phyloP scores from a whole-genome alignment of 2,797 vertebrate genomes.

The Pelobates cultripes region DNA sequence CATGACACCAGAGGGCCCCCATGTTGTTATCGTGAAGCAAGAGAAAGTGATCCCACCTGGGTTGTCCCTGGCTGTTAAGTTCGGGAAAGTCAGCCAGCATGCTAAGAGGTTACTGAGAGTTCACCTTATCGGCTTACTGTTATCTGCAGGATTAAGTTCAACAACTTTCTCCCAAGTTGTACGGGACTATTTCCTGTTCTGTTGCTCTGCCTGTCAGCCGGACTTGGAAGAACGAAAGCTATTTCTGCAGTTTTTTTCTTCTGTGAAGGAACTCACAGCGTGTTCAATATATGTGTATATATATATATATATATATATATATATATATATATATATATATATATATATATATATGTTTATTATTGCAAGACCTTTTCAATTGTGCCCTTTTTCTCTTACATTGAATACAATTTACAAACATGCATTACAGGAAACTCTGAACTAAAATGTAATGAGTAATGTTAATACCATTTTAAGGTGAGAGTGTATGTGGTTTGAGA shows the following conservation, averaged over 20 bases:
- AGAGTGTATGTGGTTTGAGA: no score
- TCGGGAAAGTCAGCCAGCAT: slow-evolving; percentile 72
- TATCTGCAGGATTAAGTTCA: slow-evolving; percentile 59
- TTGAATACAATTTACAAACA: no score
- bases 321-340: no score
- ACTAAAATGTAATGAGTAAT: no score
- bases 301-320: no score
- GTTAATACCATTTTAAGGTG: no score
- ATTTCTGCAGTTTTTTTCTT: slow-evolving; percentile 16
- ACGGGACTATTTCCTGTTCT: slow-evolving; percentile 64
- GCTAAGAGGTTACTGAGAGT: slow-evolving; percentile 64
- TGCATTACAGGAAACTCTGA: no score
- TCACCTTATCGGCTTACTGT: slow-evolving; percentile 64
- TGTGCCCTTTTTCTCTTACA: no score
- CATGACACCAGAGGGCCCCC: slow-evolving; percentile 59
- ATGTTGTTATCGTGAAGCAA: slow-evolving; percentile 66
- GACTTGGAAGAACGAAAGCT: slow-evolving; percentile 6
- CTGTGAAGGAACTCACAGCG: slow-evolving; percentile 27
- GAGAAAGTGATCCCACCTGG: slow-evolving; percentile 80
- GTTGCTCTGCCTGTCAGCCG: slow-evolving; percentile 48
- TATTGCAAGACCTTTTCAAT: no score
- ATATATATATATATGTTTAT: no score
- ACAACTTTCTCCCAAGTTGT: slow-evolving; percentile 63
- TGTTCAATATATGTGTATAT: neutral
- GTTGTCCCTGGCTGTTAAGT: slow-evolving; percentile 75